Evolutionary conservation across 2,888 invertebrate species (phyloP).

Genomic region (Dynastes grantii): DNA sequence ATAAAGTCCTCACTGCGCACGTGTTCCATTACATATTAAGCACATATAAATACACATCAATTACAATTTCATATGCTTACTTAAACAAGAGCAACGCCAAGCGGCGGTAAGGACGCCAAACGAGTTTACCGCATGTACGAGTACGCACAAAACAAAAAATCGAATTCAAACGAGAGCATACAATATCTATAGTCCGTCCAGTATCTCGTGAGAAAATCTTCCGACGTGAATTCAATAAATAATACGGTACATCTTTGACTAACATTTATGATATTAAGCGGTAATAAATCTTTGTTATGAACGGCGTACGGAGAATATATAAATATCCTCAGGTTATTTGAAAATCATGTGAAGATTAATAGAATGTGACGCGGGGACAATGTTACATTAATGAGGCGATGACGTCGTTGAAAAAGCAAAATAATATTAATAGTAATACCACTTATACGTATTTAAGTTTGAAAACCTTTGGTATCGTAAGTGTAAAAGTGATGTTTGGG

Average conservation of each 20-base stretch:
- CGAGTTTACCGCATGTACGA: slow-evolving; percentile 38
- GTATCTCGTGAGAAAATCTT: slow-evolving; percentile 55
- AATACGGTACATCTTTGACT: slow-evolving; percentile 53
- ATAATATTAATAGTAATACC: no score
- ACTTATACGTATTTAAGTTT: no score
- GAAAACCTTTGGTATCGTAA: no score
- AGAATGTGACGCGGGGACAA: slow-evolving; percentile 39
- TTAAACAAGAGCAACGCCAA: slow-evolving; percentile 24
- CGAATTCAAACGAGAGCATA: slow-evolving; percentile 36
- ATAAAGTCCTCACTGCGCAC: slow-evolving; percentile 10
- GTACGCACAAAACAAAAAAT: slow-evolving; percentile 30
- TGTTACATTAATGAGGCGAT: neutral
- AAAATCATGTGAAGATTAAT: slow-evolving; percentile 56
- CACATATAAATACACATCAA: slow-evolving; percentile 34
- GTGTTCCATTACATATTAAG: slow-evolving; percentile 28
- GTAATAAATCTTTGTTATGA: slow-evolving; percentile 53
- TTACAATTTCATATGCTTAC: slow-evolving; percentile 42
- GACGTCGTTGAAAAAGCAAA: neutral
- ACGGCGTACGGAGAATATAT: slow-evolving; percentile 46
- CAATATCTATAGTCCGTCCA: slow-evolving; percentile 7
- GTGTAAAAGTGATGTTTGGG: no score
- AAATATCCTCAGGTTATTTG: slow-evolving; percentile 54
- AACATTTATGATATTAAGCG: slow-evolving; percentile 54
- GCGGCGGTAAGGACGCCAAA: slow-evolving; percentile 26
- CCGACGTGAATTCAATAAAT: slow-evolving; percentile 54